These are phyloP conservation scores for Argopecten irradians DNA, from an alignment of 1,140 invertebrate genomes.

Conservation along the genomic window DNA sequence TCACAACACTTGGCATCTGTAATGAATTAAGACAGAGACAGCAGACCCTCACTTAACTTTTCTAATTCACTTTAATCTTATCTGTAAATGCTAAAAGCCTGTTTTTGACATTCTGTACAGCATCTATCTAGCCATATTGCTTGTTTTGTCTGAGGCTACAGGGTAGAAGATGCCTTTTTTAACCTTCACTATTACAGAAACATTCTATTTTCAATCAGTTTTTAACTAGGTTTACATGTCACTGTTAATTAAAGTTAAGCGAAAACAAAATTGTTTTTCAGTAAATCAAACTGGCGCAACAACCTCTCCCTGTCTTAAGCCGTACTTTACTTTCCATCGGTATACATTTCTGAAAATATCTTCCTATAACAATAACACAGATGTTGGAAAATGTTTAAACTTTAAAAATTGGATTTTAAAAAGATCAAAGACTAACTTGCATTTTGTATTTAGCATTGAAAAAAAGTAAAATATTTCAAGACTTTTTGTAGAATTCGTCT, in stretches of 20 bases:
- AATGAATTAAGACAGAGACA: neutral
- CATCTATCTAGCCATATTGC: neutral
- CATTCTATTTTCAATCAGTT: slow-evolving; percentile 6
- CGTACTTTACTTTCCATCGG: neutral
- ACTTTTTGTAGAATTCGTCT: too few species aligned
- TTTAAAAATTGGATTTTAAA: too few species aligned
- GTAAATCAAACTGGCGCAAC: neutral
- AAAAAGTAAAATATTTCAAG: too few species aligned
- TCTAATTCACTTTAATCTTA: slow-evolving; percentile 18
- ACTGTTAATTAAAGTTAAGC: neutral
- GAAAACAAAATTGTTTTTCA: neutral
- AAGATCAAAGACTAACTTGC: too few species aligned
- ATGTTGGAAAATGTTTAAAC: too few species aligned
- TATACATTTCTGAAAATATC: neutral
- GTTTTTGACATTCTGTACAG: neutral
- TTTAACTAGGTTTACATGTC: neutral
- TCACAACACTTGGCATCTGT: neutral
- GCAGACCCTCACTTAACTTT: neutral
- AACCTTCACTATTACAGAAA: neutral
- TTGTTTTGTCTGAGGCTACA: neutral
- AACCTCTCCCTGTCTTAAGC: neutral
- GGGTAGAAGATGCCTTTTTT: neutral
- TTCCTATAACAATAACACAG: too few species aligned
- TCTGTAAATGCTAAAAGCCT: neutral
- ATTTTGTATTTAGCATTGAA: too few species aligned